Percentiles rank a stretch among this genome's conserved stretches.
These are phyloP conservation scores for Phenacoccus solenopsis DNA, from an alignment of 1,140 invertebrate genomes.

Conservation along the genomic window DNA sequence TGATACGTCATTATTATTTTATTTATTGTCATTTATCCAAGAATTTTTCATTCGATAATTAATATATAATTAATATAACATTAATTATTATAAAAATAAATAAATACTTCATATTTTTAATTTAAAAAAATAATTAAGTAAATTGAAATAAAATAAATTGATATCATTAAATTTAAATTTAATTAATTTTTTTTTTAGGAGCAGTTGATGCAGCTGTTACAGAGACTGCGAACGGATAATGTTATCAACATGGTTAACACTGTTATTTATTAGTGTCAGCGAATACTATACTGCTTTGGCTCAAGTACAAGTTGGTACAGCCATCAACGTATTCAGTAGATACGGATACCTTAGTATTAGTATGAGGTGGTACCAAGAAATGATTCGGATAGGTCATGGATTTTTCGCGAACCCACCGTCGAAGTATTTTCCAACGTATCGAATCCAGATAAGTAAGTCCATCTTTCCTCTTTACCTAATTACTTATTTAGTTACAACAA, in stretches of 20 bases:
- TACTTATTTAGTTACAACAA: too few species aligned
- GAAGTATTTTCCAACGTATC: constrained; percentile 51
- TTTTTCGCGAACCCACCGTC: constrained; percentile 68
- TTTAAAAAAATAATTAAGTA: too few species aligned
- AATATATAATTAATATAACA: too few species aligned
- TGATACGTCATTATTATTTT: too few species aligned
- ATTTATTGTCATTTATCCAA: too few species aligned
- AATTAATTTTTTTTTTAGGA: neutral
- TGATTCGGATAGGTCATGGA: constrained; percentile 59
- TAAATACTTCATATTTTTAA: too few species aligned
- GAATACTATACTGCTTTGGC: constrained; percentile 23
- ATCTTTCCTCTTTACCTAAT: too few species aligned
- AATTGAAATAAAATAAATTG: too few species aligned
- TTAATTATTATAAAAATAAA: too few species aligned
- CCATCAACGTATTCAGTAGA: constrained; percentile 55
- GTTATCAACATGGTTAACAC: constrained; percentile 11
- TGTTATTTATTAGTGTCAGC: neutral
- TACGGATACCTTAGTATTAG: constrained; percentile 71
- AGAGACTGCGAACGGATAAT: neutral
- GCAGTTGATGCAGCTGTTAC: neutral
- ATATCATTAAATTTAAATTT: too few species aligned
- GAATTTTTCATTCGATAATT: too few species aligned
- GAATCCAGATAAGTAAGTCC: constrained; percentile 24
- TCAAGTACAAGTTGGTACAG: constrained; percentile 51
- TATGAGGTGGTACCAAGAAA: constrained; percentile 72